phyloP scores from a whole-genome alignment of 2,797 vertebrate genomes.

The Euthynnus affinis region DNA sequence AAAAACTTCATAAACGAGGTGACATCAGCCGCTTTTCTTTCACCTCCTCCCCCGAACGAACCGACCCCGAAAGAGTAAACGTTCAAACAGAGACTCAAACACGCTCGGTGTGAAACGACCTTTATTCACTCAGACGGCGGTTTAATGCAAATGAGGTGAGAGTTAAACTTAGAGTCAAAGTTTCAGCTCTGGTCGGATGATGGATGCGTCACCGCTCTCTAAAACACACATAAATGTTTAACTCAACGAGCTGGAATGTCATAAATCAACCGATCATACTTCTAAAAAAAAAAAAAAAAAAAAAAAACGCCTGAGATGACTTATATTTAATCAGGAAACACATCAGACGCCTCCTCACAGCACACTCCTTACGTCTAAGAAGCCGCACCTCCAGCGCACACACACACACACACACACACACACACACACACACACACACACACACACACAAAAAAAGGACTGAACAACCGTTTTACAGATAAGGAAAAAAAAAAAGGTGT shows the following conservation, averaged over 20 bases:
- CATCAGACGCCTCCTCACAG: too few species aligned
- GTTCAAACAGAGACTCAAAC: neutral
- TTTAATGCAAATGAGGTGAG: neutral
- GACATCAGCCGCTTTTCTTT: too few species aligned
- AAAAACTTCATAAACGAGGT: too few species aligned
- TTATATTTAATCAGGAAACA: neutral
- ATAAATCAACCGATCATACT: slow-evolving; percentile 3
- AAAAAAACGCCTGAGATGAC: neutral
- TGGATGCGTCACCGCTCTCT: too few species aligned
- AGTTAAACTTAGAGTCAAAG: neutral
- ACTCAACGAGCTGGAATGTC: neutral
- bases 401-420: too few species aligned
- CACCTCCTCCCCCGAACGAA: too few species aligned
- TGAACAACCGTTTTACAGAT: neutral
- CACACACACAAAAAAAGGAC: too few species aligned
- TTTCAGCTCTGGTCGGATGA: neutral
- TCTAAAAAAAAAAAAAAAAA: too few species aligned
- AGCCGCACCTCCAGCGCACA: slow-evolving; percentile 28
- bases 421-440: too few species aligned
- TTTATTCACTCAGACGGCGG: neutral
- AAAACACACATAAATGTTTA: neutral
- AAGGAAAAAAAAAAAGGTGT: slow-evolving; percentile 13
- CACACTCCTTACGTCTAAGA: neutral
- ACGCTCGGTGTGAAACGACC: neutral
- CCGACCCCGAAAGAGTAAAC: too few species aligned